Conservation (phyloP, 2,113 vertebrate genomes). For the Engystomops pustulosus region DNA sequence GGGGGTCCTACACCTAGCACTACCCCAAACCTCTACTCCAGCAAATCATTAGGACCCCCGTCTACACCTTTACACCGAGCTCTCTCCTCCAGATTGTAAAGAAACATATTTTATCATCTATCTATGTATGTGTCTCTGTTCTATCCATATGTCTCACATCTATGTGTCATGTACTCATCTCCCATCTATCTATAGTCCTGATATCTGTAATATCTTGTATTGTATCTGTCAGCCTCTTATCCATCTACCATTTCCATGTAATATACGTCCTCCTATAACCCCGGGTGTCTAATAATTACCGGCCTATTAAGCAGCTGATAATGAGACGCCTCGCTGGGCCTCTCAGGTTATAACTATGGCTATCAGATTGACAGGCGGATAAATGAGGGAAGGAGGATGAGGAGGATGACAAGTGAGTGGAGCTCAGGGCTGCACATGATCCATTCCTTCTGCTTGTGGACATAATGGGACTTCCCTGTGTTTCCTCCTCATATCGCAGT, state of each 20-base stretch:
- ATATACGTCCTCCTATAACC: neutral
- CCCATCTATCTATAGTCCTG: neutral
- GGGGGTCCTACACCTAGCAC: too few relatives aligned
- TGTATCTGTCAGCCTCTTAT: too few relatives aligned
- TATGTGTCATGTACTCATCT: neutral
- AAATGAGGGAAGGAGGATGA: neutral
- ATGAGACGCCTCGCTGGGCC: neutral
- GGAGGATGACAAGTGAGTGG: neutral
- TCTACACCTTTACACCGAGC: too few relatives aligned
- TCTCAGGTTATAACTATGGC: neutral
- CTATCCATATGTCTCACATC: neutral
- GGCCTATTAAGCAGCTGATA: neutral
- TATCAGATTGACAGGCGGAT: slow-evolving; percentile 3
- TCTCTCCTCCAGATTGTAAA: too few relatives aligned
- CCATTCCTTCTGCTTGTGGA: neutral
- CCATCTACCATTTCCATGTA: neutral
- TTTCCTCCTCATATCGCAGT: neutral
- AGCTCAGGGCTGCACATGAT: neutral
- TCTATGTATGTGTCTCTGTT: neutral
- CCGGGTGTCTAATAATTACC: neutral
- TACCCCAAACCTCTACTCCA: too few relatives aligned
- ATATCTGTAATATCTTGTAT: too few relatives aligned
- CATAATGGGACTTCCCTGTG: slow-evolving; percentile 18
- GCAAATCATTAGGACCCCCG: too few relatives aligned
- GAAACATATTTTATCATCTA: too few relatives aligned